Evolutionary conservation across 2,888 invertebrate genomes (phyloP).

Genomic region (Drosophila limbata): DNA sequence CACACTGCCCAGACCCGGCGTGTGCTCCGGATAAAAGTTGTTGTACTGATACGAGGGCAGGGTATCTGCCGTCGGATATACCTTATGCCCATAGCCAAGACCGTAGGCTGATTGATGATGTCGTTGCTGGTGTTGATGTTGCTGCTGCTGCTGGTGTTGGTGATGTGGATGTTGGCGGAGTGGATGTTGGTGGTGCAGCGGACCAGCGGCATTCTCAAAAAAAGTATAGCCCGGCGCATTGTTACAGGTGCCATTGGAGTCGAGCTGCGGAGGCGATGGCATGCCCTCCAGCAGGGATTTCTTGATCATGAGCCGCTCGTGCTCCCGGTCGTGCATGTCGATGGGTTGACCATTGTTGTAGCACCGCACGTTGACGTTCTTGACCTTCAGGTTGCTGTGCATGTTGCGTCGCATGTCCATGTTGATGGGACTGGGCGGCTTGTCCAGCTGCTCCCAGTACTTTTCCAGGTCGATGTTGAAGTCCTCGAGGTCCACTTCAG

Average conservation of each 20-base stretch:
- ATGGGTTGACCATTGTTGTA: constrained; percentile 85
- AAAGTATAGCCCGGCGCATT: constrained; percentile 77
- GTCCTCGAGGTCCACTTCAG: constrained; percentile 85
- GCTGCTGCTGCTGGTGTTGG: not conserved
- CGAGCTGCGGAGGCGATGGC: constrained; percentile 84
- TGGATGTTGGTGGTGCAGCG: constrained; percentile 64
- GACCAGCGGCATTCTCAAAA: constrained; percentile 83
- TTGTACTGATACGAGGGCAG: constrained; percentile 85
- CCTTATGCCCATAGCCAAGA: constrained; percentile 79
- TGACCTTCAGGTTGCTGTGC: constrained; percentile 84
- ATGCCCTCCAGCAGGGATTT: constrained; percentile 84
- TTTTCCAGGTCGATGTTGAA: constrained; percentile 85
- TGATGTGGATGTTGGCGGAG: not conserved
- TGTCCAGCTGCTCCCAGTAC: constrained; percentile 85
- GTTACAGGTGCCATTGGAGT: constrained; percentile 59
- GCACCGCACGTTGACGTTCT: constrained; percentile 84
- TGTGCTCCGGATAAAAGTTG: constrained; percentile 84
- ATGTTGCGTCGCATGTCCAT: constrained; percentile 85
- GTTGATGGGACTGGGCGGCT: constrained; percentile 84
- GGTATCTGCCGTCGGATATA: constrained; percentile 82
- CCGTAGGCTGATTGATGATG: constrained; percentile 46
- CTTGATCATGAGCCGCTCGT: constrained; percentile 84
- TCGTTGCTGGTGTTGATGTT: constrained; percentile 2
- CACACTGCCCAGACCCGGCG: constrained; percentile 63
- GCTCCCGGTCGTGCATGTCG: constrained; percentile 84